Conservation (phyloP, 2,113 vertebrate genomes). For the Pedionomus torquatus region DNA sequence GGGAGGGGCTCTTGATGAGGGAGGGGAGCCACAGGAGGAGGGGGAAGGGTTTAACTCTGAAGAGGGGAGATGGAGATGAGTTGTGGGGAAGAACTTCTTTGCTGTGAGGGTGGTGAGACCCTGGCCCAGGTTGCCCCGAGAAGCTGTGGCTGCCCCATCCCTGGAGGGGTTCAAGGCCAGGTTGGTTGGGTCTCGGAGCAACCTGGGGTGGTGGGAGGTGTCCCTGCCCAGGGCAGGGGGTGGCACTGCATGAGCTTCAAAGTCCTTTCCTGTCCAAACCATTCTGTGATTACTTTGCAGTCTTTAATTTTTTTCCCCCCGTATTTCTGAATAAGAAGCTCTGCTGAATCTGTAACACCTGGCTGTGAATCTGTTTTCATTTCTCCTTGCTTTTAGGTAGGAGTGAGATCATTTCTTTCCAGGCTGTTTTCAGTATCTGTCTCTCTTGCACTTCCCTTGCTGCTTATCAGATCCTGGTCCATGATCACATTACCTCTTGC, state of each 20-base stretch:
- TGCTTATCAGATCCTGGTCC: neutral
- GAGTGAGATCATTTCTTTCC: neutral
- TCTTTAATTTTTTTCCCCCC: too few species aligned
- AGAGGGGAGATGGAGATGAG: too few species aligned
- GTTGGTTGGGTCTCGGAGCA: neutral
- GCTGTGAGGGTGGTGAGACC: too few species aligned
- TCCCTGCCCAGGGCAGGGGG: neutral
- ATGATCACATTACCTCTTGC: neutral
- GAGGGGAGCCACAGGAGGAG: too few species aligned
- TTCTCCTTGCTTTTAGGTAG: neutral
- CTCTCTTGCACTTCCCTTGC: neutral
- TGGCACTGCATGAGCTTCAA: rapidly evolving
- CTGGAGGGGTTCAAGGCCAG: too few species aligned
- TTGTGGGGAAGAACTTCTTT: too few species aligned
- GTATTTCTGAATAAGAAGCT: neutral
- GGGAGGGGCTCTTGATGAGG: too few species aligned
- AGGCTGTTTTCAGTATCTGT: neutral
- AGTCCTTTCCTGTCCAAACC: neutral
- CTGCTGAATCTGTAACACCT: neutral
- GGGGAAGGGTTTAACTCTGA: too few species aligned
- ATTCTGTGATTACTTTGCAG: neutral
- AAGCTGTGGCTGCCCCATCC: too few species aligned
- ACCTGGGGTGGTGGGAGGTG: neutral
- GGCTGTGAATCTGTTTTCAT: neutral
- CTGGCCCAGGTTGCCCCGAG: too few species aligned